These are phyloP conservation scores for Brachionus rotundiformis DNA, from an alignment of 1,140 invertebrate species.

Conservation along the genomic window DNA sequence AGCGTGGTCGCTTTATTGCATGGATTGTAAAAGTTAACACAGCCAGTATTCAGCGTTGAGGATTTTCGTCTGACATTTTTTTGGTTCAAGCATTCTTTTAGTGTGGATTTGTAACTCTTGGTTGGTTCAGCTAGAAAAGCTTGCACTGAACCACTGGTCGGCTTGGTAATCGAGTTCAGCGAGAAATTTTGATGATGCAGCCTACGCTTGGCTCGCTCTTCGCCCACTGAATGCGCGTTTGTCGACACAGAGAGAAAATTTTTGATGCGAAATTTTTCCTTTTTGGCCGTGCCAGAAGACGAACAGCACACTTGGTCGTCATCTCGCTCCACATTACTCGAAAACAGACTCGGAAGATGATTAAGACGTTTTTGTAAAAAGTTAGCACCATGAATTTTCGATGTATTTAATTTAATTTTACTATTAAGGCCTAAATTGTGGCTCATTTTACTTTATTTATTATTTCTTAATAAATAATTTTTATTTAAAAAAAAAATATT, in stretches of 20 bases:
- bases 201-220: background rate
- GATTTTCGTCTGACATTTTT: slow-evolving; percentile 42
- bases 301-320: background rate
- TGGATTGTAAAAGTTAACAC: slow-evolving; percentile 6
- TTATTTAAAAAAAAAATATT: slow-evolving; percentile 12
- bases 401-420: background rate
- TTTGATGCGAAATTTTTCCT: background rate
- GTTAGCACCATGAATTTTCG: slow-evolving; percentile 16
- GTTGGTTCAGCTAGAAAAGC: background rate
- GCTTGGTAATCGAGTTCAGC: background rate
- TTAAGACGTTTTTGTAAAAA: slow-evolving; percentile 28
- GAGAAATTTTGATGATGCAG: background rate
- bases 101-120: background rate
- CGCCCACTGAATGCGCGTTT: background rate
- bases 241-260: slow-evolving; percentile 9
- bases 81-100: slow-evolving; percentile 12
- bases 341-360: slow-evolving; percentile 25
- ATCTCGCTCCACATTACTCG: background rate
- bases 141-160: background rate
- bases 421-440: background rate
- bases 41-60: background rate
- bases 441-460: background rate
- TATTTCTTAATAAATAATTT: background rate
- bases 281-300: background rate
- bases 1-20: background rate